These are phyloP conservation scores for Brienomyrus longianalis DNA, from an alignment of 2,113 vertebrate species.

Conservation along the genomic window DNA sequence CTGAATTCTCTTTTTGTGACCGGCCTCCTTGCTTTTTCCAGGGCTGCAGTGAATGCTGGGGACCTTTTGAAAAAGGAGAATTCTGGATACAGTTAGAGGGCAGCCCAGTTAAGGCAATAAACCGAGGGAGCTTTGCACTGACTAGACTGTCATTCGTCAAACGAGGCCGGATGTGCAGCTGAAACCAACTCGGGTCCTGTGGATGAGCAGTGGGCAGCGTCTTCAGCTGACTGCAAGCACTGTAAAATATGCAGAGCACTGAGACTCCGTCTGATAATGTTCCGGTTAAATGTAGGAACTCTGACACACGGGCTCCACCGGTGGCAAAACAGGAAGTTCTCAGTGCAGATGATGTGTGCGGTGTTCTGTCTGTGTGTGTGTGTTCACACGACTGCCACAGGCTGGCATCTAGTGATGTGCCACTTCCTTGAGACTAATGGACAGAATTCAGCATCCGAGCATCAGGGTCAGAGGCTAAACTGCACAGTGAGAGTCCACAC, in stretches of 20 bases:
- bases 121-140: neutral
- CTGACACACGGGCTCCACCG: neutral
- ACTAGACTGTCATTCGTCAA: neutral
- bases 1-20: neutral
- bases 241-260: neutral
- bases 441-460: neutral
- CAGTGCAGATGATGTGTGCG: neutral
- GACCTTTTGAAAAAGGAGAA: neutral
- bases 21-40: neutral
- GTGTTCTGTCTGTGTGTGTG: neutral
- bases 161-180: neutral
- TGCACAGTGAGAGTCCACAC: too few relatives aligned
- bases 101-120: neutral
- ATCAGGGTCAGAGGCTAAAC: neutral
- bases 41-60: neutral
- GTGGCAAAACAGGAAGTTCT: conserved; percentile 11
- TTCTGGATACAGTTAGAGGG: neutral
- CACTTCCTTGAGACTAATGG: neutral
- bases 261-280: neutral
- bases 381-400: neutral
- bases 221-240: neutral
- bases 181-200: neutral
- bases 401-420: neutral
- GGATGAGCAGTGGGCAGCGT: neutral
- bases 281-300: neutral